Percentiles rank a stretch among this genome's conserved stretches.
Conservation (phyloP, 2,888 invertebrate genomes). For the Melipona beecheii region DNA sequence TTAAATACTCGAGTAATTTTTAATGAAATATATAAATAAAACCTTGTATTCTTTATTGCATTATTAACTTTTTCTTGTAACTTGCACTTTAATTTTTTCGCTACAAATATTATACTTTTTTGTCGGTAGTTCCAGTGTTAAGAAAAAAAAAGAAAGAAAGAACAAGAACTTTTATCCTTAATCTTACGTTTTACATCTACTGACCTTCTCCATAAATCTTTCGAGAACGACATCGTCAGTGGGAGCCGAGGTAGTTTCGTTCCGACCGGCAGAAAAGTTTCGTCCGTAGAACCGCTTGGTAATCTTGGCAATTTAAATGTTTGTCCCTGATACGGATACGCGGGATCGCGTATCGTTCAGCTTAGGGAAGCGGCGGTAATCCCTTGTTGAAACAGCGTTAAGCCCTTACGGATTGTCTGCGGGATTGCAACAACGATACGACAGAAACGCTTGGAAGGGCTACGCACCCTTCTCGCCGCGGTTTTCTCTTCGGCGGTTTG, state of each 20-base stretch:
- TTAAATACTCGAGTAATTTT: too few species aligned
- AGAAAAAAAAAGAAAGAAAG: too few species aligned
- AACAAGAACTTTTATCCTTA: not conserved
- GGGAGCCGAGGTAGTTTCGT: not conserved
- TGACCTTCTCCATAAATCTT: conserved; percentile 3
- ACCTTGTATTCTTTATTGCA: too few species aligned
- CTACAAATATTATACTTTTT: too few species aligned
- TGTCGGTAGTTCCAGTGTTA: too few species aligned
- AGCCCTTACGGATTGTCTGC: conserved; percentile 82
- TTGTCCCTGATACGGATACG: conserved; percentile 71
- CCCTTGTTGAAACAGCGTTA: conserved; percentile 83
- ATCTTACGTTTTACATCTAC: too few species aligned
- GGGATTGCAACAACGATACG: conserved; percentile 82
- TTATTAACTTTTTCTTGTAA: too few species aligned
- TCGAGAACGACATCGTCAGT: not conserved
- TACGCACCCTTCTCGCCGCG: conserved; percentile 46
- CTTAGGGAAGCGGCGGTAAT: conserved; percentile 77
- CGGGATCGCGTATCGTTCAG: conserved; percentile 64
- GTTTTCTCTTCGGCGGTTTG: conserved; percentile 58
- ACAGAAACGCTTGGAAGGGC: conserved; percentile 68
- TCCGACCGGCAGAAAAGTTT: conserved; percentile 8
- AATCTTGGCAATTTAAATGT: conserved; percentile 82
- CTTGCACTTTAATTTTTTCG: too few species aligned
- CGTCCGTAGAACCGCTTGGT: conserved; percentile 52
- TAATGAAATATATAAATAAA: too few species aligned